Base-by-base conservation (phyloP, 2,113 vertebrate species). In the Planiliza haematocheilus region DNA sequence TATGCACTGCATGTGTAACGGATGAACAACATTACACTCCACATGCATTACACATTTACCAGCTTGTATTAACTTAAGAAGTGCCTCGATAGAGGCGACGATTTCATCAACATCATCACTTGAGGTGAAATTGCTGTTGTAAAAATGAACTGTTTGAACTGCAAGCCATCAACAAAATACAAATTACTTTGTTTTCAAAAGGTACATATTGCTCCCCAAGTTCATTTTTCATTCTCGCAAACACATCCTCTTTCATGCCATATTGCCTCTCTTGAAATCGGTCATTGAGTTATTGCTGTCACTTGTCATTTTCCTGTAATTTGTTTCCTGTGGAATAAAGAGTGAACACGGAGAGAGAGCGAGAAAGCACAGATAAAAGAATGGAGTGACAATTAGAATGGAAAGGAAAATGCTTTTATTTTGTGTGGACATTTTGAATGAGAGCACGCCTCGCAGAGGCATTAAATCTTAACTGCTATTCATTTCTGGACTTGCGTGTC, bases 281-380 rank as follows among this genome's bases (percentile, higher is more conserved):
- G 84, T 78, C 87, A 89, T 75, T 87, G 81, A 78, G 81, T 88
- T 89, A 81, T 91, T 78, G 66, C 79, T 85, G 83, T 67, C 14
- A 30, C 74, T 84, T 79, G 85, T 89, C 79, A 87, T 89, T 91
- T 90, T 79, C 84, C 89, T 90, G 84, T 92, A 93, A 94, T 93
- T 94, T 86, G 82, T 84, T 94, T 94, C 85, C 91, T 93, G 88
- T 90, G 89, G 87, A 89, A 81, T 86, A 87, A 83, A 84, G 50
- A 71, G 48, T 2, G 66, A 79, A 74, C 55, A 72, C 55, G 51
- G 46, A 39, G 66, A 41, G 37, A 74, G 50, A 74, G 56, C 46
- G 37, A 48, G 34, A 68, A 77, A 85, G 70, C 18, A 70, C 39
- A 76, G 66, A 83, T 67, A 58, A 71, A 74, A 81, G 74, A 82